Evolutionary conservation across 2,888 invertebrate species (phyloP).

Genomic region (Mesopsocus fuscifrons): DNA sequence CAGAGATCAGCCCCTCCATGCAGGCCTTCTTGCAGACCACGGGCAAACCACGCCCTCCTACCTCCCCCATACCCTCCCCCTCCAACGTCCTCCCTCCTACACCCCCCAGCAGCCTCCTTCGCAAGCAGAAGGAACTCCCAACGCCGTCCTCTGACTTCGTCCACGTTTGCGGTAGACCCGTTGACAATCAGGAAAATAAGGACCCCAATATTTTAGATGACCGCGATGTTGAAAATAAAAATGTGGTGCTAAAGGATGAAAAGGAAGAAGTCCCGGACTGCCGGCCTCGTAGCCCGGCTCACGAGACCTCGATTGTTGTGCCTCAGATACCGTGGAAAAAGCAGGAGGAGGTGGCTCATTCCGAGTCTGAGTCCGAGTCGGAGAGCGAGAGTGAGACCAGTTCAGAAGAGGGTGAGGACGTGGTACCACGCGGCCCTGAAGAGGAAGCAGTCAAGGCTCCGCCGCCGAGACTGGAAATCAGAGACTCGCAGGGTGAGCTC

Average conservation of each 20-base stretch:
- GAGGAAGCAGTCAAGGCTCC: conserved; percentile 25
- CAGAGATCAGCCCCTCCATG: conserved; percentile 46
- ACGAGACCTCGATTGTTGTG: conserved; percentile 42
- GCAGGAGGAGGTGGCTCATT: conserved; percentile 12
- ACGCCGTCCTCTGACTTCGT: conserved; percentile 18
- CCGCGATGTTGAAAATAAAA: conserved; percentile 14
- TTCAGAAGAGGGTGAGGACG: conserved; percentile 21
- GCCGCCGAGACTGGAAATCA: conserved; percentile 55
- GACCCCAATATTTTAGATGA: conserved; percentile 11
- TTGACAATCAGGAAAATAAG: conserved; percentile 9
- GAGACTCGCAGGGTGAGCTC: conserved; percentile 47
- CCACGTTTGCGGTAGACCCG: conserved; percentile 19
- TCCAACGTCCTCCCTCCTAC: conserved; percentile 14
- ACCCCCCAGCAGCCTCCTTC: conserved; percentile 3
- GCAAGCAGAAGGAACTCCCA: conserved; percentile 16
- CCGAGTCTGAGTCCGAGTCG: conserved; percentile 3
- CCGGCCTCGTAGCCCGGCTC: conserved; percentile 38
- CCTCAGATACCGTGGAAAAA: conserved; percentile 36
- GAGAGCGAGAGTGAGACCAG: conserved; percentile 14
- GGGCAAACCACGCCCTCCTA: conserved; percentile 25
- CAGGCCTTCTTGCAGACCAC: conserved; percentile 41
- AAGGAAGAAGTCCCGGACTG: conserved; percentile 22
- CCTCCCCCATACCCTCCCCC: conserved; percentile 20
- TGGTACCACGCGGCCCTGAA: conserved; percentile 25
- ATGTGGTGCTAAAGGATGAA: conserved; percentile 14